Evolutionary conservation across 2,797 vertebrate genomes (phyloP).

Genomic region (Neomorphus geoffroyi): DNA sequence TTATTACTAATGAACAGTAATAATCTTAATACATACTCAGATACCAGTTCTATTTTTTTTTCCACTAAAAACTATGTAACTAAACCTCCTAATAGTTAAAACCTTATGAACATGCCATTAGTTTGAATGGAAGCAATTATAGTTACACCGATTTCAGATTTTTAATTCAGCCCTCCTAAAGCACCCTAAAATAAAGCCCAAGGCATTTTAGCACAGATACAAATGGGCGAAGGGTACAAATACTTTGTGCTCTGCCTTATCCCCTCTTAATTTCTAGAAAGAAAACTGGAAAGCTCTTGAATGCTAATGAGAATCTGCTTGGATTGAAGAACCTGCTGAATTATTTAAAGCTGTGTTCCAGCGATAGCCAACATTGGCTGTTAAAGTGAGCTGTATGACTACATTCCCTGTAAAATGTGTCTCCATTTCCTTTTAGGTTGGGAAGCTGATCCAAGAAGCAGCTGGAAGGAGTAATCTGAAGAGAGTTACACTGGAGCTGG

Average conservation of each 20-base stretch:
- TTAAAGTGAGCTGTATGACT: constrained; percentile 33
- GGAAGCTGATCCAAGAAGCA: constrained; percentile 98
- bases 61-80: neutral
- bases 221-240: neutral
- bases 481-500: constrained; percentile 97
- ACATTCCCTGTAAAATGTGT: constrained; percentile 67
- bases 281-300: neutral
- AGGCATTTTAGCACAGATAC: neutral
- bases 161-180: neutral
- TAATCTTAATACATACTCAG: neutral
- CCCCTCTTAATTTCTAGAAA: neutral
- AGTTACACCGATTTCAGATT: neutral
- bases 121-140: constrained; percentile 13
- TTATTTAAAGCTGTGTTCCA: constrained; percentile 72
- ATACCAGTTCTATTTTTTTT: neutral
- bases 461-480: constrained; percentile 99
- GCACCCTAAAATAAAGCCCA: neutral
- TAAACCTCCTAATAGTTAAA: neutral
- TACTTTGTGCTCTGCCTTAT: neutral
- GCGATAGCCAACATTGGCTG: constrained; percentile 73
- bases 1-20: neutral
- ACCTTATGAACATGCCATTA: neutral
- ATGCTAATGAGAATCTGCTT: constrained; percentile 40
- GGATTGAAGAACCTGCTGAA: constrained; percentile 70
- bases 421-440: constrained; percentile 84